Evolutionary conservation across 2,888 invertebrate genomes (phyloP).

Genomic region (Hypena proboscidalis): DNA sequence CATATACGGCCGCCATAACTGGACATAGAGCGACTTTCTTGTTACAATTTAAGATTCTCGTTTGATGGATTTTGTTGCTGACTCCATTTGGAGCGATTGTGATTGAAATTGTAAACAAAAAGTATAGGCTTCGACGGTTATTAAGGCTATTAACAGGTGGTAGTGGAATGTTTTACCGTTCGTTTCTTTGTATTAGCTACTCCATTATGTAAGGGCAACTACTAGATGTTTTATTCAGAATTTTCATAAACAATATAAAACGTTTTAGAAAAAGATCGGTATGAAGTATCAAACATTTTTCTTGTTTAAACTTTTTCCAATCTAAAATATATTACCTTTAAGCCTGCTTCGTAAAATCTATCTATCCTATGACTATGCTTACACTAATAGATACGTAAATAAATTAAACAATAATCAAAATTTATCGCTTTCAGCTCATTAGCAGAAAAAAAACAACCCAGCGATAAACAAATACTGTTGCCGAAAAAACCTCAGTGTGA

Average conservation of each 20-base stretch:
- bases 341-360: too few relatives aligned
- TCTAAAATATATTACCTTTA: too few relatives aligned
- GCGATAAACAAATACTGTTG: too few relatives aligned
- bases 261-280: too few relatives aligned
- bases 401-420: too few relatives aligned
- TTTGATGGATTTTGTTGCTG: conserved; percentile 33
- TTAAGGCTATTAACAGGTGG: conserved; percentile 34
- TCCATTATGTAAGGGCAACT: neutral
- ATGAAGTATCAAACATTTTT: too few relatives aligned
- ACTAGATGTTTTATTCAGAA: neutral
- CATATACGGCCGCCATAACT: conserved; percentile 70
- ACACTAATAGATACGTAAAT: too few relatives aligned
- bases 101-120: conserved; percentile 41
- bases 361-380: too few relatives aligned
- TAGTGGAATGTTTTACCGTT: conserved; percentile 30
- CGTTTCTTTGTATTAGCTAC: conserved; percentile 21
- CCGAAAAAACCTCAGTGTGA: conserved; percentile 10
- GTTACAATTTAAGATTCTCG: conserved; percentile 42
- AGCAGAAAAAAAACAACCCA: too few relatives aligned
- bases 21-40: conserved; percentile 70
- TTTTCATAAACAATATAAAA: conserved; percentile 17
- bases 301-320: too few relatives aligned
- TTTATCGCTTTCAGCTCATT: too few relatives aligned
- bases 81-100: conserved; percentile 38
- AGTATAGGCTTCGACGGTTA: conserved; percentile 18